A percentile compares a stretch with the other conserved stretches of the same genome.
phyloP scores from a whole-genome alignment of 2,797 vertebrate species.

The Tenualosa ilisha region DNA sequence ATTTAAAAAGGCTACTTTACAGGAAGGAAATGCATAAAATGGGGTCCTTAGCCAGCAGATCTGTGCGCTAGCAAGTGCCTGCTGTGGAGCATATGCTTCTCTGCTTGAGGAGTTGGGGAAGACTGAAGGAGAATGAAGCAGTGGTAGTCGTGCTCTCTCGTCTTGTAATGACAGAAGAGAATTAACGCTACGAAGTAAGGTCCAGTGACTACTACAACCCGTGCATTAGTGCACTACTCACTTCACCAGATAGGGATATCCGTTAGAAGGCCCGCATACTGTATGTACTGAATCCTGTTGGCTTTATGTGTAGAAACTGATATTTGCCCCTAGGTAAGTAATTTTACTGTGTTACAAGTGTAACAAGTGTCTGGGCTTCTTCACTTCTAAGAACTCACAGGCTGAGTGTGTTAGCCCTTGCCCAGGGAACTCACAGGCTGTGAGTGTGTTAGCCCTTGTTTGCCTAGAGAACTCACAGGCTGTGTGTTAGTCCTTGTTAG shows the following conservation, averaged over 20 bases:
- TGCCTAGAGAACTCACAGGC: neutral
- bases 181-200: neutral
- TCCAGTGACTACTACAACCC: neutral
- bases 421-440: neutral
- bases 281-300: neutral
- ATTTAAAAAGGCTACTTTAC: conserved; percentile 75
- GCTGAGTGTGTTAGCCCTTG: neutral
- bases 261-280: neutral
- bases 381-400: neutral
- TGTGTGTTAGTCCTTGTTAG: neutral
- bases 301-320: neutral
- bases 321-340: neutral
- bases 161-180: neutral
- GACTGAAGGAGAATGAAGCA: neutral
- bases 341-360: neutral
- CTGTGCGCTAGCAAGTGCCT: neutral
- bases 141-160: neutral
- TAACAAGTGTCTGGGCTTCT: neutral
- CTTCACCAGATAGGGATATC: neutral
- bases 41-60: conserved; percentile 57
- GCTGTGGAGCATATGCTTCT: neutral
- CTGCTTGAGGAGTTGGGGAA: neutral
- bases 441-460: too few relatives aligned
- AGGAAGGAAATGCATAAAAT: conserved; percentile 71
- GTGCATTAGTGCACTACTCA: neutral